Evolutionary conservation across 2,113 vertebrate species (phyloP).

Genomic region (Tyrannus savana): DNA sequence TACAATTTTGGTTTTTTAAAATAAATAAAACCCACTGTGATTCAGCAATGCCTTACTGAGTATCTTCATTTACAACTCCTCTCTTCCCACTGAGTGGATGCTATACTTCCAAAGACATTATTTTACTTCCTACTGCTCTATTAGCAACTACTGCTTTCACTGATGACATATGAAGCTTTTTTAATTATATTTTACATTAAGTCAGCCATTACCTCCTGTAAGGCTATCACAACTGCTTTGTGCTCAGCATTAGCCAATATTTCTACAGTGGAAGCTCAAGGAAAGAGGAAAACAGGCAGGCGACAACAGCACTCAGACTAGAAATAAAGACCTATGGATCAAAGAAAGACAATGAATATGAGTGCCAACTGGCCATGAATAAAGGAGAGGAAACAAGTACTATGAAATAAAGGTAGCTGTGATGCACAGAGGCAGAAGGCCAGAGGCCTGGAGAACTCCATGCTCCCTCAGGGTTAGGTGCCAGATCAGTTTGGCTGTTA

Average conservation of each 20-base stretch:
- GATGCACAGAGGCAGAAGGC: rapidly evolving
- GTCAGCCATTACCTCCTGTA: background rate
- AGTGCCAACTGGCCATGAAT: background rate
- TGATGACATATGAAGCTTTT: background rate
- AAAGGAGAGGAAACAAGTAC: background rate
- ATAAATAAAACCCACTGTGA: background rate
- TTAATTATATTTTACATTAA: background rate
- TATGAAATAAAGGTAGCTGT: background rate
- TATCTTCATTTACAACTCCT: background rate
- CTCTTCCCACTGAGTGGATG: background rate
- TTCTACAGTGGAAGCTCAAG: background rate
- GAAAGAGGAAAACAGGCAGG: background rate
- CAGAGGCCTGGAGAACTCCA: background rate
- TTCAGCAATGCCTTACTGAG: background rate
- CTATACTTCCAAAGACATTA: background rate
- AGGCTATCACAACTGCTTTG: background rate
- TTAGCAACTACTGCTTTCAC: slow-evolving; percentile 2
- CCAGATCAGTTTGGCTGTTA: background rate
- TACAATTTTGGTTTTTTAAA: background rate
- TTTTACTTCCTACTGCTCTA: slow-evolving; percentile 3
- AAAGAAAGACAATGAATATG: background rate
- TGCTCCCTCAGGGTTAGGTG: background rate
- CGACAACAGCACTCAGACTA: background rate
- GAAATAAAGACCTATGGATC: background rate
- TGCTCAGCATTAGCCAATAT: background rate